Conservation (phyloP, 2,888 invertebrate genomes). For the Fragum sueziense region DNA sequence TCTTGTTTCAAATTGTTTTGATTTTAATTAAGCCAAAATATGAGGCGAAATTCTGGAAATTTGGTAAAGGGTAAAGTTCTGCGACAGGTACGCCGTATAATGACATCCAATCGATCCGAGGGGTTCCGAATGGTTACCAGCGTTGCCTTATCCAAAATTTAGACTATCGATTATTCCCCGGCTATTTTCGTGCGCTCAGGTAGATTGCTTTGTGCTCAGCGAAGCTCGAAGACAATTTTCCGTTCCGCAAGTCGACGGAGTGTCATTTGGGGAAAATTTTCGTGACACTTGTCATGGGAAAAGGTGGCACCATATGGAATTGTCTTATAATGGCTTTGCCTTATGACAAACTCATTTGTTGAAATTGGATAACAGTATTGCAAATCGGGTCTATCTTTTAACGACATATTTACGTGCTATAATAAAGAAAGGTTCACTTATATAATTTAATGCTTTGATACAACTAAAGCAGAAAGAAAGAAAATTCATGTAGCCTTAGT, state of each 20-base stretch:
- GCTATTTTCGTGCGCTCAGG: constrained; percentile 17
- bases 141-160: constrained; percentile 25
- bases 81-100: constrained; percentile 22
- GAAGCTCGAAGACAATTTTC: constrained; percentile 2
- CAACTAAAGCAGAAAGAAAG: too few relatives aligned
- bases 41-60: not conserved
- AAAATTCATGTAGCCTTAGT: too few relatives aligned
- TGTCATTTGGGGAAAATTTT: not conserved
- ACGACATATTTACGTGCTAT: too few relatives aligned
- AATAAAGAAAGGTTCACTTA: too few relatives aligned
- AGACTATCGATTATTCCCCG: constrained; percentile 17
- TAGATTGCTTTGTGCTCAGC: not conserved
- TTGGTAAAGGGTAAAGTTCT: constrained; percentile 4
- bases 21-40: not conserved
- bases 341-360: too few relatives aligned
- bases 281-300: not conserved
- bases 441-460: too few relatives aligned
- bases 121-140: constrained; percentile 20
- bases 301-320: too few relatives aligned
- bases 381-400: too few relatives aligned
- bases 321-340: too few relatives aligned
- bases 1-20: not conserved
- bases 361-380: too few relatives aligned
- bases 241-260: not conserved
- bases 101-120: constrained; percentile 21